phyloP scores from a whole-genome alignment of 2,888 invertebrate species.

The Mythimna albipuncta region DNA sequence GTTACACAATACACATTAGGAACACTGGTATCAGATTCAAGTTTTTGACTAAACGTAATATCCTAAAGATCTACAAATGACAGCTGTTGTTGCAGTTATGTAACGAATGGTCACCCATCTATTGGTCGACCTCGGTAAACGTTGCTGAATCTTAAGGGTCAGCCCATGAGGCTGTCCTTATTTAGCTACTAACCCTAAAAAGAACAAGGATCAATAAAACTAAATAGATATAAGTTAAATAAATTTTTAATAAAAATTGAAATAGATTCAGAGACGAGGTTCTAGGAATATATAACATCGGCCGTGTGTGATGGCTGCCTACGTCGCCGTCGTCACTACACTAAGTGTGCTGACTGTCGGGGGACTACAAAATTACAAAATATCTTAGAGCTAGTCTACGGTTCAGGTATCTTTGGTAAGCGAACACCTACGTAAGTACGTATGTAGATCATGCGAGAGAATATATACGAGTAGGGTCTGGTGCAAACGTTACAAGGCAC shows the following conservation, averaged over 20 bases:
- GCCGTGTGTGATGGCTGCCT: conserved; percentile 19
- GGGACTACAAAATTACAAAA: conserved; percentile 51
- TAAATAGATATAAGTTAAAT: conserved; percentile 20
- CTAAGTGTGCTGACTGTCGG: conserved; percentile 11
- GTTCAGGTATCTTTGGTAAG: conserved; percentile 41
- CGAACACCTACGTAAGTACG: conserved; percentile 28
- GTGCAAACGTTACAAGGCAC: conserved; percentile 15
- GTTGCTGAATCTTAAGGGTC: no score
- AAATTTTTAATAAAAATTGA: conserved; percentile 51
- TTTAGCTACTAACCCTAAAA: no score
- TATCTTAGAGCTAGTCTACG: conserved; percentile 45
- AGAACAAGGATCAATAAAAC: conserved; percentile 23
- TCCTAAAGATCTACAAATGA: no score
- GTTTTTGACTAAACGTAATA: no score
- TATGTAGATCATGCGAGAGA: not conserved
- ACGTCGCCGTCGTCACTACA: conserved; percentile 17
- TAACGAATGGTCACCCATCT: no score
- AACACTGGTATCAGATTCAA: no score
- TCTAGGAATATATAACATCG: conserved; percentile 32
- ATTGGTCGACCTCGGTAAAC: no score
- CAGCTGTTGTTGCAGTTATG: no score
- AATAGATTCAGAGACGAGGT: conserved; percentile 31
- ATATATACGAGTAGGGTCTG: conserved; percentile 3
- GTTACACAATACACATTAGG: no score
- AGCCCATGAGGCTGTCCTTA: no score